These are phyloP conservation scores for Villa cingulata DNA, from an alignment of 2,888 invertebrate species.

Conservation along the genomic window DNA sequence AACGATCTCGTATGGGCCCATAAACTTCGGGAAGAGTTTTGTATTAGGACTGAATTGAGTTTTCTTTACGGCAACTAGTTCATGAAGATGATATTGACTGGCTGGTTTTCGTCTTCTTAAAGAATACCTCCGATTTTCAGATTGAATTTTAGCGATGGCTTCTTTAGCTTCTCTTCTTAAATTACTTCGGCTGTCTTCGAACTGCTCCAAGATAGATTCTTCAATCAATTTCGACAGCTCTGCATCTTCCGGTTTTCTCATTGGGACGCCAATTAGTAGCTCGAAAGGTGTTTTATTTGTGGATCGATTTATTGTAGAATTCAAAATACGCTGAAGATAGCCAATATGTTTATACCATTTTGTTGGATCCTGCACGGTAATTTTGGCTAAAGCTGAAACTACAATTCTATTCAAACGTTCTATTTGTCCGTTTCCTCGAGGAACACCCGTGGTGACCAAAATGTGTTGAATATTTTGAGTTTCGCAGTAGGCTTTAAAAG, in stretches of 20 bases:
- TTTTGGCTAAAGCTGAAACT: conserved; percentile 21
- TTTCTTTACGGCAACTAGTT: conserved; percentile 5
- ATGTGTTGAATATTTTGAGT: conserved; percentile 22
- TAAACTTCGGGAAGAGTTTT: too few relatives aligned
- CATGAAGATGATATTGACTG: not conserved
- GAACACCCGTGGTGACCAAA: conserved; percentile 20
- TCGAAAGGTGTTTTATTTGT: not conserved
- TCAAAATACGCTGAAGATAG: not conserved
- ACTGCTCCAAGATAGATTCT: not conserved
- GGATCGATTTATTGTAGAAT: not conserved
- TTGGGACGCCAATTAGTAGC: not conserved
- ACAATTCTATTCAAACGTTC: conserved; percentile 24
- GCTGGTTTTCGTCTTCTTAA: not conserved
- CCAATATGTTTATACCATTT: not conserved
- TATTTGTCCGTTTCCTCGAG: conserved; percentile 28
- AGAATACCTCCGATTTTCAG: not conserved
- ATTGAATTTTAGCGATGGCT: not conserved
- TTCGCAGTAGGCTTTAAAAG: conserved; percentile 25
- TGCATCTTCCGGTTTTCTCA: not conserved
- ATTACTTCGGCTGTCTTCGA: not conserved
- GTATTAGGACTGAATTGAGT: too few relatives aligned
- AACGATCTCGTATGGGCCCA: too few relatives aligned
- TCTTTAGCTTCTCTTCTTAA: not conserved
- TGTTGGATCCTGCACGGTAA: conserved; percentile 22
- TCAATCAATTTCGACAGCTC: not conserved